Conservation (phyloP, 2,888 invertebrate species). For the Rotaria socialis region DNA sequence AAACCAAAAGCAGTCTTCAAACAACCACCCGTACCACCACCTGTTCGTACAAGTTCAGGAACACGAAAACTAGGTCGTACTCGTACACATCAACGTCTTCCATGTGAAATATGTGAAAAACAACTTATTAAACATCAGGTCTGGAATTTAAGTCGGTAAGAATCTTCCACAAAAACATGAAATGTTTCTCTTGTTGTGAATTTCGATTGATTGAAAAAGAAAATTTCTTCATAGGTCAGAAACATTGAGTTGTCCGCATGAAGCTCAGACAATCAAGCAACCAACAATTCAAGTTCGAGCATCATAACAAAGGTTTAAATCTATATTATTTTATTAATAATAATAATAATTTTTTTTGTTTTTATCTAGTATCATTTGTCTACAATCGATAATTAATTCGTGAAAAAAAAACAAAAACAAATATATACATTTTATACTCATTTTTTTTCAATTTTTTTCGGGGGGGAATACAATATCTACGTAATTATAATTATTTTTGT, state of each 20-base stretch:
- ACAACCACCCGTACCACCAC: background rate
- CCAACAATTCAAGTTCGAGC: no score
- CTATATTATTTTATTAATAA: background rate
- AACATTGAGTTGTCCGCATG: background rate
- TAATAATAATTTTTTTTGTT: background rate
- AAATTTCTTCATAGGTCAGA: background rate
- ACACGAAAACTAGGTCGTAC: background rate
- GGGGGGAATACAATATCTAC: background rate
- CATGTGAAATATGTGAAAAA: slow-evolving; percentile 34
- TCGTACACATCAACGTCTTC: slow-evolving; percentile 3
- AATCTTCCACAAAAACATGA: background rate
- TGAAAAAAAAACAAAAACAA: background rate
- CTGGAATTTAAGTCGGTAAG: background rate
- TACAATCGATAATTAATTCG: background rate
- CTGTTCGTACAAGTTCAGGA: background rate
- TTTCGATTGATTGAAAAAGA: background rate
- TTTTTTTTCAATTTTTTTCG: background rate
- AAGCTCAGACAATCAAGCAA: background rate
- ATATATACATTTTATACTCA: background rate
- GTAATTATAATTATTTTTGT: slow-evolving; percentile 4
- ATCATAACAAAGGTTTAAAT: background rate
- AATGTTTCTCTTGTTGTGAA: no score
- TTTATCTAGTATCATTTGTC: background rate
- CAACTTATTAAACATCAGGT: background rate
- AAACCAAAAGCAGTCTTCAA: background rate